These are phyloP conservation scores for Polia nebulosa DNA, from an alignment of 2,888 invertebrate genomes.

Conservation along the genomic window DNA sequence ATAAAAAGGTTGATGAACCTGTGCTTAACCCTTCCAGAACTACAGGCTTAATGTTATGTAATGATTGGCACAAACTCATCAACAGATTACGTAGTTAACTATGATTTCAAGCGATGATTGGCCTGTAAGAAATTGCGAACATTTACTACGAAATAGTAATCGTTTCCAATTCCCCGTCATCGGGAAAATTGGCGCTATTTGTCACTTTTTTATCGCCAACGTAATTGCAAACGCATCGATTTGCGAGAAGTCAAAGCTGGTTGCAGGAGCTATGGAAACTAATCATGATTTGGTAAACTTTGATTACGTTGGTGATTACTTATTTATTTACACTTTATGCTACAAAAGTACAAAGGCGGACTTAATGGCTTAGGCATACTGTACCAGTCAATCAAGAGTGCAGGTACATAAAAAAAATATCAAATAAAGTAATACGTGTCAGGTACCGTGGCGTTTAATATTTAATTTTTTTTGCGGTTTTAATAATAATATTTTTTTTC, in stretches of 20 bases:
- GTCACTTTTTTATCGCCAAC: constrained; percentile 38
- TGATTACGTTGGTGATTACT: background rate
- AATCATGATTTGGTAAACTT: constrained; percentile 11
- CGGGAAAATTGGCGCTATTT: constrained; percentile 26
- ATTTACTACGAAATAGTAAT: constrained; percentile 46
- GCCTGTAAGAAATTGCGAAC: constrained; percentile 49
- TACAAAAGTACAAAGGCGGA: too few species aligned
- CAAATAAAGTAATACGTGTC: too few species aligned
- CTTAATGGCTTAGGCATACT: too few species aligned
- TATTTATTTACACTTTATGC: too few species aligned
- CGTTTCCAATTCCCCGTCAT: constrained; percentile 22
- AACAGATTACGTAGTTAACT: constrained; percentile 4
- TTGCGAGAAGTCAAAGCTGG: background rate
- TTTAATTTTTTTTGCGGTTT: too few species aligned
- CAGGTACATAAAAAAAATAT: too few species aligned
- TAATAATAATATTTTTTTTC: too few species aligned
- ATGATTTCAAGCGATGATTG: constrained; percentile 37
- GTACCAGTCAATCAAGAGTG: too few species aligned
- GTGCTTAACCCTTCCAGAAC: too few species aligned
- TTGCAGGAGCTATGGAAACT: background rate
- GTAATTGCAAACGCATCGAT: constrained; percentile 36
- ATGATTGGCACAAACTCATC: background rate
- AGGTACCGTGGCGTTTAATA: too few species aligned
- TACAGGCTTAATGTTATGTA: background rate
- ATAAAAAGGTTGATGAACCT: too few species aligned